Percentiles rank a stretch among this genome's conserved stretches.
Evolutionary conservation across 2,888 invertebrate species (phyloP).

Genomic region (Scaeva pyrastri): DNA sequence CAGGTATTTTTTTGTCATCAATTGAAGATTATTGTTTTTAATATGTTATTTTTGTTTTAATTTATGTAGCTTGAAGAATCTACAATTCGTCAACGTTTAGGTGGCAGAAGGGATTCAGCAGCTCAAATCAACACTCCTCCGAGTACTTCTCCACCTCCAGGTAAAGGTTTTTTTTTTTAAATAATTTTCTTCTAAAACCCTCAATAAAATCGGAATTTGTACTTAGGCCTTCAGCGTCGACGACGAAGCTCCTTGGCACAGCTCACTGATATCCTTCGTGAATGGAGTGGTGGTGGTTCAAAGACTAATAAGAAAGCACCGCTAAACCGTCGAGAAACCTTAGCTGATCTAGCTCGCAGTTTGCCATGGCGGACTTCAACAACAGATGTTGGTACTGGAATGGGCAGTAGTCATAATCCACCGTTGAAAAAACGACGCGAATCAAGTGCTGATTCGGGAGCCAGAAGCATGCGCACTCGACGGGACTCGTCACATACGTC

Average conservation of each 20-base stretch:
- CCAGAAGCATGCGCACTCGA: constrained; percentile 90
- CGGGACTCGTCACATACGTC: constrained; percentile 89
- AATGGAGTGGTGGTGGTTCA: constrained; percentile 91
- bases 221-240: constrained; percentile 87
- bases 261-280: constrained; percentile 93
- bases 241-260: constrained; percentile 94
- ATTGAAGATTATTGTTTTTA: background rate
- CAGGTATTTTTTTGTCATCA: constrained; percentile 85
- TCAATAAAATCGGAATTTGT: too few species aligned
- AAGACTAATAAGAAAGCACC: constrained; percentile 86
- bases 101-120: constrained; percentile 94
- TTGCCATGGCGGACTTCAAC: constrained; percentile 91
- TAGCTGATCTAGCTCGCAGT: constrained; percentile 94
- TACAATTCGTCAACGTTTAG: constrained; percentile 92
- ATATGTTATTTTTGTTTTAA: background rate
- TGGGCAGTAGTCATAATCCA: constrained; percentile 83
- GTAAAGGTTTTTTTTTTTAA: constrained; percentile 51
- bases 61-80: constrained; percentile 88
- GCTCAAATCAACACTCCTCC: constrained; percentile 96
- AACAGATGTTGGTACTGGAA: constrained; percentile 85
- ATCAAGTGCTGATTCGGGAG: constrained; percentile 94
- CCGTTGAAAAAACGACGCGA: constrained; percentile 90
- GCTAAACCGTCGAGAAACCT: constrained; percentile 92
- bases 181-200: background rate
- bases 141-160: constrained; percentile 87